A percentile compares a stretch with the other conserved stretches of the same genome.
Evolutionary conservation across 2,797 vertebrate species (phyloP).

Genomic region (Danionella dracula): DNA sequence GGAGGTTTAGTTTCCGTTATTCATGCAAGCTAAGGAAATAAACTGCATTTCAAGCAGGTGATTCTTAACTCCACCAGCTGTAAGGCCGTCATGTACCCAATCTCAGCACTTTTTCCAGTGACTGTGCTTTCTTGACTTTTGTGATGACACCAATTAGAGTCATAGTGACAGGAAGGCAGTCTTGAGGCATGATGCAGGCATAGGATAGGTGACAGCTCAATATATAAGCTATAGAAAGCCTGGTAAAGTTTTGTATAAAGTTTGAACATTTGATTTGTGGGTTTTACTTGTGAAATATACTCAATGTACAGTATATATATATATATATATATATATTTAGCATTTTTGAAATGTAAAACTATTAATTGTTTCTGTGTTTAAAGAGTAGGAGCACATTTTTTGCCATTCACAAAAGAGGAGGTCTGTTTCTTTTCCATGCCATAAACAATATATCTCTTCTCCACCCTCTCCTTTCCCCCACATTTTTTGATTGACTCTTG

Average conservation of each 20-base stretch:
- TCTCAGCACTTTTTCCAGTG: slow-evolving; percentile 6
- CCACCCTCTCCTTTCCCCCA: too few relatives aligned
- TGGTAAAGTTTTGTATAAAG: neutral
- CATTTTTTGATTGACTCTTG: too few relatives aligned
- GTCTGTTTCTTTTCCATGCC: too few relatives aligned
- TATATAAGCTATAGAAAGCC: neutral
- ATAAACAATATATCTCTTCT: too few relatives aligned
- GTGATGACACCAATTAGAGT: slow-evolving; percentile 9
- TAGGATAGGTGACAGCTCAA: neutral
- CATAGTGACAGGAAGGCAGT: slow-evolving; percentile 1
- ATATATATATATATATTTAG: too few relatives aligned
- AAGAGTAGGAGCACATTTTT: too few relatives aligned
- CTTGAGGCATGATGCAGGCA: neutral
- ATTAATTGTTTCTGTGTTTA: too few relatives aligned
- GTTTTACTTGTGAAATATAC: too few relatives aligned
- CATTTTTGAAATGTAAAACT: too few relatives aligned
- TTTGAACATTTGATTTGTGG: too few relatives aligned
- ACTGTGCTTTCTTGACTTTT: neutral
- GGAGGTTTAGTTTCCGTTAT: slow-evolving; percentile 23
- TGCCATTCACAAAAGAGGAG: too few relatives aligned
- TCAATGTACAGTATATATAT: too few relatives aligned
- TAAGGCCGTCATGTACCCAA: slow-evolving; percentile 2
- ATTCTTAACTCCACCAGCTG: neutral
- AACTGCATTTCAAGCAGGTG: slow-evolving; percentile 12
- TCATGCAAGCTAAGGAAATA: neutral